These are phyloP conservation scores for Selenia dentaria DNA, from an alignment of 2,888 invertebrate species.

Conservation along the genomic window DNA sequence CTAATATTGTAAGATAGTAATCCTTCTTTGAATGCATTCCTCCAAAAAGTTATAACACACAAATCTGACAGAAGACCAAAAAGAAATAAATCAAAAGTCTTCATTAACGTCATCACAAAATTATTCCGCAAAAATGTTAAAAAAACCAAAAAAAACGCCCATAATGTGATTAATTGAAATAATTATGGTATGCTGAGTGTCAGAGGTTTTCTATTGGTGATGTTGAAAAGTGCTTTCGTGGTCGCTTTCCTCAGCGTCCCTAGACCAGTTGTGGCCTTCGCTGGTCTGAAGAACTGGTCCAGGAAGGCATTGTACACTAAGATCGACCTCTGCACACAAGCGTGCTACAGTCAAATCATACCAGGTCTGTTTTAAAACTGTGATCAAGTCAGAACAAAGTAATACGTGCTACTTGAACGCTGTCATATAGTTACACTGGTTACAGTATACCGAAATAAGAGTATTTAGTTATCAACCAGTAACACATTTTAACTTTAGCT, in stretches of 20 bases:
- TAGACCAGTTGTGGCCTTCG: conserved; percentile 60
- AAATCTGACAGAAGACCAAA: conserved; percentile 11
- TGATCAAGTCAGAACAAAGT: not conserved
- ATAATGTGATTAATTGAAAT: conserved; percentile 26
- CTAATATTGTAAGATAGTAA: no score
- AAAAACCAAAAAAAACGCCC: conserved; percentile 24
- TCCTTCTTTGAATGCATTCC: no score
- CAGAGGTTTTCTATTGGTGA: conserved; percentile 54
- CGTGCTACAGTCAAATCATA: conserved; percentile 67
- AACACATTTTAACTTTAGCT: no score
- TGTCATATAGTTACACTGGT: no score
- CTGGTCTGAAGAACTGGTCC: conserved; percentile 68
- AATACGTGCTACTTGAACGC: not conserved
- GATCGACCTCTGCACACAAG: conserved; percentile 72
- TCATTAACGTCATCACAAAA: conserved; percentile 18
- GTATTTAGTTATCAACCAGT: no score
- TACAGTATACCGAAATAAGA: no score
- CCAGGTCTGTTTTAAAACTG: conserved; percentile 23
- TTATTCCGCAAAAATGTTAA: conserved; percentile 20
- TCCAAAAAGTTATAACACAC: no score
- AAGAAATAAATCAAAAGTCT: conserved; percentile 14
- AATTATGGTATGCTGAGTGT: conserved; percentile 54
- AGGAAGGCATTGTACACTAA: conserved; percentile 62
- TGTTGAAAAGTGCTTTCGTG: conserved; percentile 66
- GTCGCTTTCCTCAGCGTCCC: conserved; percentile 68